These are phyloP conservation scores for Sorex maritimensis DNA, from an alignment of 2,797 vertebrate species.

Conservation along the genomic window DNA sequence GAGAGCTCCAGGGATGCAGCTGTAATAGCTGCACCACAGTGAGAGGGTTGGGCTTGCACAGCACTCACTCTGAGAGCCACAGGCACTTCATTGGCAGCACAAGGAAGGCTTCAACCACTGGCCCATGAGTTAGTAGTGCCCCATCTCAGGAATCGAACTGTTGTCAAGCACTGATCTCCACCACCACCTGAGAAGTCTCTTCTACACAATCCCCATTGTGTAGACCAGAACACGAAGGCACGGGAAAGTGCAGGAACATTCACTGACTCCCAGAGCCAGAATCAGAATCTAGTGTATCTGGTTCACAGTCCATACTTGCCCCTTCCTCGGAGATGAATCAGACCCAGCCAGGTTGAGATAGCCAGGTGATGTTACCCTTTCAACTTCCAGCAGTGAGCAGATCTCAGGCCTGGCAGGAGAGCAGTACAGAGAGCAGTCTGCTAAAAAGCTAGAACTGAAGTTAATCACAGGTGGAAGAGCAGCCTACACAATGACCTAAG, in stretches of 20 bases:
- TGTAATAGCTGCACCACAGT: not conserved
- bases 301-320: not conserved
- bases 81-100: not conserved
- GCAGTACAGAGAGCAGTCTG: not conserved
- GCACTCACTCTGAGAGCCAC: not conserved
- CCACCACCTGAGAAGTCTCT: not conserved
- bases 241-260: constrained; percentile 17
- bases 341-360: not conserved
- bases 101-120: no score
- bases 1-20: no score
- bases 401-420: not conserved
- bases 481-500: not conserved
- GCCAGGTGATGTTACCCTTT: not conserved
- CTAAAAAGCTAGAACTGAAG: not conserved
- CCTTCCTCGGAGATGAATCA: not conserved
- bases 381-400: not conserved
- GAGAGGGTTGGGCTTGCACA: accelerated
- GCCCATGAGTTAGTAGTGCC: no score
- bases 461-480: not conserved
- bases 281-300: not conserved
- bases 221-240: not conserved
- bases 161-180: not conserved
- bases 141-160: no score
- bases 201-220: not conserved
- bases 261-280: not conserved